Evolutionary conservation across 2,113 vertebrate genomes (phyloP), one percentile per base, ranked within the genome.

Genomic region (Haemorhous mexicanus): DNA sequence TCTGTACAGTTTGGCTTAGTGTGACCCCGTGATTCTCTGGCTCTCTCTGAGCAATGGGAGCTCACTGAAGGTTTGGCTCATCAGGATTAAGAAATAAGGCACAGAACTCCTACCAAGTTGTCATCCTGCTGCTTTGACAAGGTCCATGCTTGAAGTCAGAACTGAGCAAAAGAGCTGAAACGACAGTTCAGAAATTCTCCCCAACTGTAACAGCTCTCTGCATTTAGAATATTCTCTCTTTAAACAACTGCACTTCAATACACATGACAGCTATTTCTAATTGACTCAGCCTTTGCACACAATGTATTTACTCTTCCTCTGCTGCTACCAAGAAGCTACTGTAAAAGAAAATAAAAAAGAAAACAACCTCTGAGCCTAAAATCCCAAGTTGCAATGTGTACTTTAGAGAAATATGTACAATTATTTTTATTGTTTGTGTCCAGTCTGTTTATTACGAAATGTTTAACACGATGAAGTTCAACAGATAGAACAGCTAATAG

Each of bases 401-500:
- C 18, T 82, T 79, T 44, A 73, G 91, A 89, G 58, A 82, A 82
- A 91, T 66, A 84, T 30, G 7, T 58, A 69, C 39, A 84, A 66
- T 90, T 90, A 53, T 61, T 88, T 83, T 74, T 50, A 69, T 50
- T 67, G 32, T 77, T 84, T 46, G 4, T 69, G 39, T 26, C 10
- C 21, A 67, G 61, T 74, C 39, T 94, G 59, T 84, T 92, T 94
- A 90, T 85, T 94, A 64, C 44, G 35, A 72, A 92, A 89, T 59
- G 56, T 72, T 97, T 81, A 91, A 87, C 56, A 86, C 30, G 8
- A 81, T 74, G 79, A 90, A 74, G 43, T 70, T 86, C 85, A 95
- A 70, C 82, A 94, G 76, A 90, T 53, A 90, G 84, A 94, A 81
- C 75, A 80, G 75, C 56, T 97, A 93, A 95, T 93, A 95, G 89